phyloP scores from a whole-genome alignment of 1,140 invertebrate species.

The Platyura marginata region DNA sequence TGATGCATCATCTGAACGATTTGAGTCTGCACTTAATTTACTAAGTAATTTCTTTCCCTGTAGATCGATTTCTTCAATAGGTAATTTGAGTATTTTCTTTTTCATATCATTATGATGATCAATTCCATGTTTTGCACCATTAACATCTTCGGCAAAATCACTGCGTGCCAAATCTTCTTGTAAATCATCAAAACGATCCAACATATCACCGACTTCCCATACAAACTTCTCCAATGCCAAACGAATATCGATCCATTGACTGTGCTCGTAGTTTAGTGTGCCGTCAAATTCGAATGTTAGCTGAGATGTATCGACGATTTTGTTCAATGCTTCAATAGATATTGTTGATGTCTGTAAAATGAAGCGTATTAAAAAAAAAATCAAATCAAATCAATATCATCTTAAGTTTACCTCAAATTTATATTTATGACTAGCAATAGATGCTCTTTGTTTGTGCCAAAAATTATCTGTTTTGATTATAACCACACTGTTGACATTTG shows the following conservation, averaged over 20 bases:
- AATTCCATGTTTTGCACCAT: constrained; percentile 71
- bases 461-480: constrained; percentile 98
- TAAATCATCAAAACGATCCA: constrained; percentile 78
- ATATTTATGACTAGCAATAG: constrained; percentile 91
- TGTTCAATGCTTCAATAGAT: constrained; percentile 80
- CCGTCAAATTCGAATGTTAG: constrained; percentile 88
- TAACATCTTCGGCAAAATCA: constrained; percentile 84
- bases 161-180: constrained; percentile 79
- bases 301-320: constrained; percentile 81
- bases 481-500: constrained; percentile 72
- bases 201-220: constrained; percentile 81
- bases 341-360: constrained; percentile 82
- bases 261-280: constrained; percentile 83
- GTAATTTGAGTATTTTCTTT: constrained; percentile 81
- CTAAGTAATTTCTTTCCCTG: constrained; percentile 29
- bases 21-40: constrained; percentile 15
- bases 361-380: too few relatives aligned
- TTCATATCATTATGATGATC: constrained; percentile 89
- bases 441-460: constrained; percentile 97
- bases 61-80: constrained; percentile 79
- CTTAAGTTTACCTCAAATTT: constrained; percentile 99
- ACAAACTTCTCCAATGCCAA: constrained; percentile 87
- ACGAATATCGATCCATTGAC: constrained; percentile 89
- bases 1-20: background rate
- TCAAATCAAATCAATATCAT: constrained; percentile 24